Conservation (phyloP, 30 jellyfish, hydroid and myxozoan genomes). For the Aurelia sp. region DNA sequence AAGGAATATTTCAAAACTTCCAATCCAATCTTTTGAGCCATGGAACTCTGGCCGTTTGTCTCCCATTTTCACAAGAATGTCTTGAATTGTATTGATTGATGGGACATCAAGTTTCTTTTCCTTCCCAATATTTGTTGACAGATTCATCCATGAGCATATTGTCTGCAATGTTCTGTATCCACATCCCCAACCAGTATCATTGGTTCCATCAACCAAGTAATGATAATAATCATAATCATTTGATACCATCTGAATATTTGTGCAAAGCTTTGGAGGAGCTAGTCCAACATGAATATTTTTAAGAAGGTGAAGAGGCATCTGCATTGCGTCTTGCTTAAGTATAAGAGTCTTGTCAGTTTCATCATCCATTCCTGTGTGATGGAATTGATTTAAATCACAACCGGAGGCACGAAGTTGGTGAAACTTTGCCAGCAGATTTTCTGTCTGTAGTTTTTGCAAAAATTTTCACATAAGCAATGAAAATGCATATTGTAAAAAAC, state of each 20-base stretch:
- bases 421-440: too few relatives aligned
- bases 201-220: slow-evolving; percentile 60
- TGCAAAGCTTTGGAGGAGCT: neutral
- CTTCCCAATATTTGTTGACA: slow-evolving; percentile 32
- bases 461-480: too few relatives aligned
- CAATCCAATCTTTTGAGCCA: slow-evolving; percentile 85
- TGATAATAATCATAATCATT: slow-evolving; percentile 52
- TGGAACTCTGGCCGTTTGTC: slow-evolving; percentile 53
- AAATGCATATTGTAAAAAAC: too few relatives aligned
- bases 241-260: neutral
- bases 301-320: slow-evolving; percentile 1
- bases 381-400: too few relatives aligned
- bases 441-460: too few relatives aligned
- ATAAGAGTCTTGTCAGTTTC: neutral
- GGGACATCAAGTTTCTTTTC: slow-evolving; percentile 29
- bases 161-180: slow-evolving; percentile 87
- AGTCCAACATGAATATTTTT: slow-evolving; percentile 37
- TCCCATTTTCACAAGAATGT: slow-evolving; percentile 46
- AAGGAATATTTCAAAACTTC: slow-evolving; percentile 72
- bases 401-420: too few relatives aligned
- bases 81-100: slow-evolving; percentile 54
- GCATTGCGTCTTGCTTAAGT: neutral
- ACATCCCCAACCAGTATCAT: slow-evolving; percentile 89
- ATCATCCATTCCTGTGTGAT: too few relatives aligned
- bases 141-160: slow-evolving; percentile 69